A percentile compares a stretch with the other conserved stretches of the same genome.
Conservation (phyloP, 2,113 vertebrate genomes). For the Prionailurus viverrinus region DNA sequence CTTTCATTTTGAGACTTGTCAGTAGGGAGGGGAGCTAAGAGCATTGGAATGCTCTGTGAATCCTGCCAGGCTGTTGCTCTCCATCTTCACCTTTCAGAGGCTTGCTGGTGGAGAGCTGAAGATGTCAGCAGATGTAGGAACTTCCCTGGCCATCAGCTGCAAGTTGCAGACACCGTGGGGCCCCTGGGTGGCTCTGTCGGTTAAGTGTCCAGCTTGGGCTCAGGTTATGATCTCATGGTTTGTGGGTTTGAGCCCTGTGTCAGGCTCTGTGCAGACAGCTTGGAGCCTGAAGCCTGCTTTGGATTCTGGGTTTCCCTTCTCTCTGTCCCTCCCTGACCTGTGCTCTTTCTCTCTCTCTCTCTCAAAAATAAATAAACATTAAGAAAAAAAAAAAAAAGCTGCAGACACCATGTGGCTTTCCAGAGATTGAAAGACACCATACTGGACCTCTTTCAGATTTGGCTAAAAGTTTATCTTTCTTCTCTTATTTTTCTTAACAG, state of each 20-base stretch:
- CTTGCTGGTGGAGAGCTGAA: background rate
- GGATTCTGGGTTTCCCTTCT: too few relatives aligned
- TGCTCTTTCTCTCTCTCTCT: too few relatives aligned
- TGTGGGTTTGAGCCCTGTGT: too few relatives aligned
- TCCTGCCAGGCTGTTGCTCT: background rate
- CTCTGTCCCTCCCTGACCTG: too few relatives aligned
- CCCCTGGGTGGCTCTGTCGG: too few relatives aligned
- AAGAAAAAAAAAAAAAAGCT: too few relatives aligned
- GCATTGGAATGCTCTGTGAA: background rate
- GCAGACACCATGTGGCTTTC: background rate
- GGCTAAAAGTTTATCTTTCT: background rate
- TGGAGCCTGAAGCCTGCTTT: too few relatives aligned
- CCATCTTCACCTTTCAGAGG: background rate
- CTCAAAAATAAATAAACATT: too few relatives aligned
- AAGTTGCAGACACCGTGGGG: background rate
- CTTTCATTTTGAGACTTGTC: constrained; percentile 41
- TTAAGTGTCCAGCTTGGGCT: too few relatives aligned
- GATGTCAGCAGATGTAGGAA: background rate
- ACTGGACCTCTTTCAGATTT: background rate
- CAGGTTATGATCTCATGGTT: too few relatives aligned
- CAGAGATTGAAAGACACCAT: background rate
- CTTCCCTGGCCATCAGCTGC: background rate
- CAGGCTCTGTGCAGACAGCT: too few relatives aligned
- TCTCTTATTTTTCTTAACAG: background rate
- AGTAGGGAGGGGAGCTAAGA: background rate